phyloP scores from a whole-genome alignment of 2,888 invertebrate genomes.

The Anodontia alba region DNA sequence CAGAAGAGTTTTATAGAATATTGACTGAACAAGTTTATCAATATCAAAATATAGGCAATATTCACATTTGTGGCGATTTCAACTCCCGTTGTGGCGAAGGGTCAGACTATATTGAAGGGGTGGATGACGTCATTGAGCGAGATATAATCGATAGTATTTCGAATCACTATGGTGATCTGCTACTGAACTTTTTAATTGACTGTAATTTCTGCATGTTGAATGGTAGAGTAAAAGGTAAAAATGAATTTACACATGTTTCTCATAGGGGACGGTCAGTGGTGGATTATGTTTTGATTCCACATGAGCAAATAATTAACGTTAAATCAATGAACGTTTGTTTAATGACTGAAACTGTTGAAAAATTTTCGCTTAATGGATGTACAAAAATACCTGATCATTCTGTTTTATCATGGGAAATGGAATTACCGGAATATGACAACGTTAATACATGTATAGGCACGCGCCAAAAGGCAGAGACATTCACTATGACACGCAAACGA shows the following conservation, averaged over 20 bases:
- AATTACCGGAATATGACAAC: no score
- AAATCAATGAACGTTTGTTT: not conserved
- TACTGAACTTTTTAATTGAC: constrained; percentile 24
- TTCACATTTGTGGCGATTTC: constrained; percentile 31
- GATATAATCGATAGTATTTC: constrained; percentile 10
- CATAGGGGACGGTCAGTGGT: constrained; percentile 24
- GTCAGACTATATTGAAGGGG: constrained; percentile 29
- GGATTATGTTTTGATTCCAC: constrained; percentile 23
- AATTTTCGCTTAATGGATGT: not conserved
- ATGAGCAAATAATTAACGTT: constrained; percentile 5
- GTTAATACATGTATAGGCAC: not conserved
- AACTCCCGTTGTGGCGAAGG: constrained; percentile 18
- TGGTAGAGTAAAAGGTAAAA: constrained; percentile 14
- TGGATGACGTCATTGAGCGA: constrained; percentile 22
- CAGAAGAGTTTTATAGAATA: constrained; percentile 1
- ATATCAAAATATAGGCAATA: constrained; percentile 28
- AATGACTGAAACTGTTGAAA: constrained; percentile 20
- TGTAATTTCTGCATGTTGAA: constrained; percentile 26
- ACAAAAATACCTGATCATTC: constrained; percentile 27
- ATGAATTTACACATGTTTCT: constrained; percentile 9
- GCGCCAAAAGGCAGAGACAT: not conserved
- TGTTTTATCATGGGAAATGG: constrained; percentile 5
- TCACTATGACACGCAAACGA: not conserved
- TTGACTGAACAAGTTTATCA: constrained; percentile 20
- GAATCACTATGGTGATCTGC: constrained; percentile 26